These are phyloP conservation scores for Leptopilina drosophilae DNA, from an alignment of 2,888 invertebrate genomes.

Conservation along the genomic window DNA sequence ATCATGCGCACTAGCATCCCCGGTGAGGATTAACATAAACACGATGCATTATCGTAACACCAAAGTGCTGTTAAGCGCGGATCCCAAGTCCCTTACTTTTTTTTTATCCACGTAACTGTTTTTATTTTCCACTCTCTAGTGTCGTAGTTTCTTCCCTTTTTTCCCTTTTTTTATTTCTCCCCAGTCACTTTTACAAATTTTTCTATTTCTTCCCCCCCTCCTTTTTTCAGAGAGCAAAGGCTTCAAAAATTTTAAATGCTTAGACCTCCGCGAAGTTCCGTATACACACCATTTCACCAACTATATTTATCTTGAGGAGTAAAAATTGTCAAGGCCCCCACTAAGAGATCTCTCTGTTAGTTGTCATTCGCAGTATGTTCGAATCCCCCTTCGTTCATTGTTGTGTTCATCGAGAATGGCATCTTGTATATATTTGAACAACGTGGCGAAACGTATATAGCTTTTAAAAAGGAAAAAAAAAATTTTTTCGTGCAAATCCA, in stretches of 20 bases:
- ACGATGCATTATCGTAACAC: conserved; percentile 67
- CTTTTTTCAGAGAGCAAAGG: too few relatives aligned
- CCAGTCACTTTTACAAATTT: too few relatives aligned
- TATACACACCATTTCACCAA: not conserved
- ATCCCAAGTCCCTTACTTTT: conserved; percentile 58
- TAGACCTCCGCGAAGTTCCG: conserved; percentile 26
- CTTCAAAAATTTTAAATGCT: not conserved
- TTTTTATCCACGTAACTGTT: conserved; percentile 61
- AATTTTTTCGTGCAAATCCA: conserved; percentile 53
- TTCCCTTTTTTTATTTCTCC: too few relatives aligned
- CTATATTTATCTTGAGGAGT: not conserved
- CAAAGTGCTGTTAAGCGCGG: conserved; percentile 63
- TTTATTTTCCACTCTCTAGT: not conserved
- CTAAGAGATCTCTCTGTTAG: not conserved
- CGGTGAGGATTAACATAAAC: conserved; percentile 66
- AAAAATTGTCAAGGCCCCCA: conserved; percentile 14
- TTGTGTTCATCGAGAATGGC: conserved; percentile 21
- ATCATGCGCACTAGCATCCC: conserved; percentile 58
- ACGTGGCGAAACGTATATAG: not conserved
- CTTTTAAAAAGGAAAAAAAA: not conserved
- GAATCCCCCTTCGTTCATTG: not conserved
- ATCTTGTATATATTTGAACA: not conserved
- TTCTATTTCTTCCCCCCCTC: too few relatives aligned
- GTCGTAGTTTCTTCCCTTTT: not conserved
- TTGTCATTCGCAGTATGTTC: conserved; percentile 28